Evolutionary conservation across 2,113 vertebrate genomes (phyloP).

Genomic region (Microcebus lehilahytsara): DNA sequence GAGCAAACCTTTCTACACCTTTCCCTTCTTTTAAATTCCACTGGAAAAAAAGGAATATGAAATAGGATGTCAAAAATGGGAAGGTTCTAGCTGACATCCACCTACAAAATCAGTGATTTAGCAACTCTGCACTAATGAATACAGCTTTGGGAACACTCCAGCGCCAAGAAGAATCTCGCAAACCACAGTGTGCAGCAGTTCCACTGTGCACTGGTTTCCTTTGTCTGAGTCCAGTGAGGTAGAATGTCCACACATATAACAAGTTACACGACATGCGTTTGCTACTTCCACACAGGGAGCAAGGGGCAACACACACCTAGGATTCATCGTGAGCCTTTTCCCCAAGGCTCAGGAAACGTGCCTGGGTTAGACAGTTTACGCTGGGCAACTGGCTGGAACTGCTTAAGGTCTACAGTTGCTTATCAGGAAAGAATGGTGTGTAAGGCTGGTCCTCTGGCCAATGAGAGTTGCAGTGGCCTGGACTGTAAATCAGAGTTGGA

Average conservation of each 20-base stretch:
- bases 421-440: too few species aligned
- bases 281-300: background rate
- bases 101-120: background rate
- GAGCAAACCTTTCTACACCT: background rate
- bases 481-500: too few species aligned
- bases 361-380: too few species aligned
- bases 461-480: too few species aligned
- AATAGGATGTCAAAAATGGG: background rate
- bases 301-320: background rate
- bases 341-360: background rate
- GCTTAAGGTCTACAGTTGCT: too few species aligned
- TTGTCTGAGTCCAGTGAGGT: background rate
- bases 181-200: rapidly evolving
- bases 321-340: rapidly evolving
- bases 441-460: too few species aligned
- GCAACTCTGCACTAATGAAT: background rate
- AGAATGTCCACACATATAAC: background rate
- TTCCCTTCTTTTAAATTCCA: background rate
- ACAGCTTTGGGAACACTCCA: background rate
- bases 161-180: background rate
- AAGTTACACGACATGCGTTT: background rate
- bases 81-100: too few species aligned
- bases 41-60: background rate
- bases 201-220: rapidly evolving
- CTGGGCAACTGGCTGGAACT: too few species aligned